phyloP scores from a whole-genome alignment of 92 coral and sea anemone genomes.

The Epizoanthus scotinus region DNA sequence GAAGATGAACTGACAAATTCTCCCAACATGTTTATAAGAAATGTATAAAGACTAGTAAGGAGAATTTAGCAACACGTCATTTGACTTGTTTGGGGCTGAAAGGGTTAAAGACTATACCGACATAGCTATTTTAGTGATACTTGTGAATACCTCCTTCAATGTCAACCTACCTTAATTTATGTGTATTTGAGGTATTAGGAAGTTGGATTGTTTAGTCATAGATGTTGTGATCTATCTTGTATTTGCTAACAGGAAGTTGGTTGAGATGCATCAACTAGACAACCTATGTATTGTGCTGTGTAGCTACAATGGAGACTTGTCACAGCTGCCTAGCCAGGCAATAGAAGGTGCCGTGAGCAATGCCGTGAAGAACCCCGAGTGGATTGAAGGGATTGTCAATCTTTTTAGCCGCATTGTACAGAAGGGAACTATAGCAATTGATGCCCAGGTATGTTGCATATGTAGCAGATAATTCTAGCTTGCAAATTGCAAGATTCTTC shows the following conservation, averaged over 20 bases:
- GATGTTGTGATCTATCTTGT: not conserved
- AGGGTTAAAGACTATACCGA: too few relatives aligned
- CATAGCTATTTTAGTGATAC: too few relatives aligned
- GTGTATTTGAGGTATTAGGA: too few relatives aligned
- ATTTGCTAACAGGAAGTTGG: constrained; percentile 22
- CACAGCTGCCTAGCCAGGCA: constrained; percentile 26
- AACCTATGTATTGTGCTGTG: constrained; percentile 28
- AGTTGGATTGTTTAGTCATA: too few relatives aligned
- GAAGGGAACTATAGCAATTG: constrained; percentile 1
- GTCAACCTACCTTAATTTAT: too few relatives aligned
- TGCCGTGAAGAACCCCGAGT: constrained; percentile 15
- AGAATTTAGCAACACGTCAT: too few relatives aligned
- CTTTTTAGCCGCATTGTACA: not conserved
- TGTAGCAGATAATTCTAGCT: not conserved
- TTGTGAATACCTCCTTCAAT: too few relatives aligned
- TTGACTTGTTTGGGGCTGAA: too few relatives aligned
- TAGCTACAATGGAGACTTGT: constrained; percentile 9
- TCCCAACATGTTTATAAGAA: too few relatives aligned
- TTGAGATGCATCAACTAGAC: constrained; percentile 9
- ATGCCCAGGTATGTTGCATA: constrained; percentile 15
- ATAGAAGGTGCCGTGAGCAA: constrained; percentile 17
- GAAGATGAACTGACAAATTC: too few relatives aligned
- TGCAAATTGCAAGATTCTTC: too few relatives aligned
- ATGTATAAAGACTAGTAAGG: too few relatives aligned
- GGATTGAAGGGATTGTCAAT: constrained; percentile 18